Conservation (phyloP, 2,888 invertebrate genomes). For the Cryptocephalus primarius region DNA sequence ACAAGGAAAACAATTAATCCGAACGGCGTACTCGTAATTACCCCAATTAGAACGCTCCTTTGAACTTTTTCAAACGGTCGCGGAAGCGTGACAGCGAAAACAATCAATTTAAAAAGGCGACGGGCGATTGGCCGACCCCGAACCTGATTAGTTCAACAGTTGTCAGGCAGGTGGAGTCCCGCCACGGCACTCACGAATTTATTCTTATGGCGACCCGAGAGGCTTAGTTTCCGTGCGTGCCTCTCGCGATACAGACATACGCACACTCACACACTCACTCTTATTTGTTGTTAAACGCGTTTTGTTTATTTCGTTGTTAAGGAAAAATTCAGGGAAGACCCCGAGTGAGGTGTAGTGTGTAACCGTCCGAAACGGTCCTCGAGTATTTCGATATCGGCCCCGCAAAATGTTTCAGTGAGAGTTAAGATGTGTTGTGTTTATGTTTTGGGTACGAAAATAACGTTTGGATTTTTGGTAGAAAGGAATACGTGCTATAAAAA, state of each 20-base stretch:
- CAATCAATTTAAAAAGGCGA: too few species aligned
- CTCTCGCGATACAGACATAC: not conserved
- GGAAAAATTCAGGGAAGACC: too few species aligned
- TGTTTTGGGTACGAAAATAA: constrained; percentile 26
- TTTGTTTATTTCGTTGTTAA: too few species aligned
- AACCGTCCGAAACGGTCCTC: too few species aligned
- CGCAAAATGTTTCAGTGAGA: constrained; percentile 11
- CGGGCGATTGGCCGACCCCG: constrained; percentile 4
- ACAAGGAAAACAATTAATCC: too few species aligned
- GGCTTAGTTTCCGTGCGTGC: constrained; percentile 2
- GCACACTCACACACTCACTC: too few species aligned
- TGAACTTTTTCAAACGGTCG: too few species aligned
- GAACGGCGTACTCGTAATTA: too few species aligned
- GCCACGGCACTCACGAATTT: constrained; percentile 11
- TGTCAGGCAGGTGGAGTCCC: constrained; percentile 23
- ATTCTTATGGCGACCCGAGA: constrained; percentile 23
- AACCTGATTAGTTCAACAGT: constrained; percentile 29
- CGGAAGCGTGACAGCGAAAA: too few species aligned
- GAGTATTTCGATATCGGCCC: not conserved
- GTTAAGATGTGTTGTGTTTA: constrained; percentile 31
- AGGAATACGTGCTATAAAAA: constrained; percentile 14
- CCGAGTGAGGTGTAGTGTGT: too few species aligned
- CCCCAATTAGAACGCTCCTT: too few species aligned
- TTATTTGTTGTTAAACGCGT: too few species aligned
- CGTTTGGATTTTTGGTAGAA: constrained; percentile 21